Percentiles rank a stretch among this genome's conserved stretches.
These are phyloP conservation scores for Sardinella longiceps DNA, from an alignment of 2,797 vertebrate species.

Conservation along the genomic window DNA sequence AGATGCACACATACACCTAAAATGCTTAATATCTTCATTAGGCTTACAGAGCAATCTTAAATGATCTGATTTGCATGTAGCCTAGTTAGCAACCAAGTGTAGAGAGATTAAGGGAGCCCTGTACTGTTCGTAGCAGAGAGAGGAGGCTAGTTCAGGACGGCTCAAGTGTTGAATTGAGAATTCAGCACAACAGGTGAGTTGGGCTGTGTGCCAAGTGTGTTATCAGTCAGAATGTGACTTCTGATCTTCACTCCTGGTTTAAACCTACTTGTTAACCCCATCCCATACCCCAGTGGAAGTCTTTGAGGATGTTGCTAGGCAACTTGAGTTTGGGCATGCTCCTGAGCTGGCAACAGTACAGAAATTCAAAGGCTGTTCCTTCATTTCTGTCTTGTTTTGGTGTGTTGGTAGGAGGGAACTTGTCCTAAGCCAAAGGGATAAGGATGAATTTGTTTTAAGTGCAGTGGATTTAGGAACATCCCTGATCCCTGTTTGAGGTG, in stretches of 20 bases:
- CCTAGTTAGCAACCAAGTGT: neutral
- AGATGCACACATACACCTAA: neutral
- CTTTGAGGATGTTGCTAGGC: neutral
- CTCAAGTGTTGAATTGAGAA: too few relatives aligned
- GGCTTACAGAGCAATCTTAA: neutral
- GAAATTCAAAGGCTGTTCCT: neutral
- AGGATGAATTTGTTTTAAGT: neutral
- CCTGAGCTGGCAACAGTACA: neutral
- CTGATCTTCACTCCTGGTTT: neutral
- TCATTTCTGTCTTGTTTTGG: neutral
- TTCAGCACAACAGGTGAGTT: neutral
- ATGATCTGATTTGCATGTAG: neutral
- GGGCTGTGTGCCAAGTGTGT: neutral
- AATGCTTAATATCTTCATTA: neutral
- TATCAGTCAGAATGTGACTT: neutral
- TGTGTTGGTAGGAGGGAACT: neutral
- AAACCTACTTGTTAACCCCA: neutral
- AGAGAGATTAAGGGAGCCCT: neutral
- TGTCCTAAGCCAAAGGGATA: neutral
- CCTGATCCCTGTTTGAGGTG: neutral
- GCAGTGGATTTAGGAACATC: neutral
- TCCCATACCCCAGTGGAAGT: neutral
- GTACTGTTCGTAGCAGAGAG: neutral
- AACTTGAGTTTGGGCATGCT: neutral
- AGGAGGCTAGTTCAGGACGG: neutral